Evolutionary conservation across 2,888 invertebrate genomes (phyloP), one percentile per base, ranked within the genome.

Genomic region (Spodoptera picta): DNA sequence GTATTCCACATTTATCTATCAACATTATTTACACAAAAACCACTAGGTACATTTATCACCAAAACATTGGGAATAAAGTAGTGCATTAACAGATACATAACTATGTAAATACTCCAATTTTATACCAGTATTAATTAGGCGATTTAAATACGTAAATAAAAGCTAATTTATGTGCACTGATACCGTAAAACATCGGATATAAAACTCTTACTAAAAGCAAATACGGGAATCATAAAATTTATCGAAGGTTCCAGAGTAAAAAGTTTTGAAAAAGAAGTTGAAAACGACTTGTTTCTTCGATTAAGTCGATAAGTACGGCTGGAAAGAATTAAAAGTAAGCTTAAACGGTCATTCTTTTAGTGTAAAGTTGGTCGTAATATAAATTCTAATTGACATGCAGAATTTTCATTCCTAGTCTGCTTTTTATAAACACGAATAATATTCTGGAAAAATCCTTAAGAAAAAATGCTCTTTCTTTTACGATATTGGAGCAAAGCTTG

Each of bases 71-170:
- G 56, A 46, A 44, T 45, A 45, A 55, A 56, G 57, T 41, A 41
- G 45, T 50, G 55, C 55, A 44, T 54, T 57, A 57, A 51, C 45
- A 11, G 11, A 31, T 51, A 23, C 12, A 60, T 65, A 69, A 50
- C 46, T 62, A 63, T 52, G 59, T 48, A 59, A 61, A 75, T 74
- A 57, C 2, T 23, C 46, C 24, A 41, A 42, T 61, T 74, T 75
- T 68, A 74, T 60, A 61, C 19, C 59, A 42, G 58, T 60, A 74
- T 64, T 76, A 74, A 74, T 76, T 72, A 63, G 76, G n/a, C 47
- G 44, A 72, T 75, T 71, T 64, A 64, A 71, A 74, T 65, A 68
- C 60, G 67, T 57, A 67, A 64, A 75, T 72, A 61, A 75, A 64
- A 75, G 51, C 60, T 53, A 75, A 74, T 74, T 75, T 75, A 72